phyloP scores from a whole-genome alignment of 2,797 vertebrate genomes.

The Vipera latastei region DNA sequence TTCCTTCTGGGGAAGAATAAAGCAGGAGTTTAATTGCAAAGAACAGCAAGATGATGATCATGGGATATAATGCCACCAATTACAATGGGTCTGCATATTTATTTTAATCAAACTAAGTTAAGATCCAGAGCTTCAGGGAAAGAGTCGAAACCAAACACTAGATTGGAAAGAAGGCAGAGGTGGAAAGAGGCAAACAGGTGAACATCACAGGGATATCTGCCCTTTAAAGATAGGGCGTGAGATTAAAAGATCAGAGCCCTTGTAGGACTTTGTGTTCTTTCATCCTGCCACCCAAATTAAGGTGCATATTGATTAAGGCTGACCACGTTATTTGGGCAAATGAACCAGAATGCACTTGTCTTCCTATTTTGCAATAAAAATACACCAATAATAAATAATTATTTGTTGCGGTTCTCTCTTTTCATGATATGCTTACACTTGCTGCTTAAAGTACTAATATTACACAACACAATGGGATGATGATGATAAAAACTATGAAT shows the following conservation, averaged over 20 bases:
- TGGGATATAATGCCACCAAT: neutral
- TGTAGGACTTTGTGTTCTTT: neutral
- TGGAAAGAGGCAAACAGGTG: neutral
- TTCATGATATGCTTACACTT: neutral
- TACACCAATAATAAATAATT: neutral
- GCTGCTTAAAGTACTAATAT: neutral
- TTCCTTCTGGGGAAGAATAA: neutral
- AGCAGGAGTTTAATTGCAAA: slow-evolving; percentile 4
- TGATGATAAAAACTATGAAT: neutral
- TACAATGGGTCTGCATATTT: neutral
- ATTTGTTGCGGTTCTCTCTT: neutral
- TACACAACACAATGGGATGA: neutral
- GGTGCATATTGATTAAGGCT: neutral
- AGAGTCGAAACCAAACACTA: neutral
- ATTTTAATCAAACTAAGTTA: neutral
- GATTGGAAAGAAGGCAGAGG: neutral
- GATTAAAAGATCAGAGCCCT: neutral
- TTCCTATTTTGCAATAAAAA: neutral
- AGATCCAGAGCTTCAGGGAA: neutral
- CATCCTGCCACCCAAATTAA: neutral
- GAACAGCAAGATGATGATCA: slow-evolving; percentile 7
- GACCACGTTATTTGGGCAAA: neutral
- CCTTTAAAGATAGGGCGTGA: neutral
- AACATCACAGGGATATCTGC: neutral
- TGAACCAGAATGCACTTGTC: neutral